These are phyloP conservation scores for Cheilosia vulpina DNA, from an alignment of 2,888 invertebrate genomes.

Conservation along the genomic window DNA sequence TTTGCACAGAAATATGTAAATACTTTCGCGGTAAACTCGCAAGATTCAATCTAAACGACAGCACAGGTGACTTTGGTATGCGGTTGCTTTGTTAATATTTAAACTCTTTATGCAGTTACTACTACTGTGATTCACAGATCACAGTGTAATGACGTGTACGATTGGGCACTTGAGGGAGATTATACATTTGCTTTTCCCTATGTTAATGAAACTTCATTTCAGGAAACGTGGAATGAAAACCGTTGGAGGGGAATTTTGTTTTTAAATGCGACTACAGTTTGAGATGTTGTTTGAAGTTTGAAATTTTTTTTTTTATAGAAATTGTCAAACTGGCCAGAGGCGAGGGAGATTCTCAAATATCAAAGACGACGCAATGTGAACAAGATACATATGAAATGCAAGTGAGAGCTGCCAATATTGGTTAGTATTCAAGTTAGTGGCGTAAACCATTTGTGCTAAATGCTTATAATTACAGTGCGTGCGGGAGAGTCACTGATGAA, in stretches of 20 bases:
- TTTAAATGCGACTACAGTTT: constrained; percentile 47
- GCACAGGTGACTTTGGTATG: constrained; percentile 11
- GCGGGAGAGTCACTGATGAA: constrained; percentile 99
- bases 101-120: neutral
- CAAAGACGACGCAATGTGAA: constrained; percentile 95
- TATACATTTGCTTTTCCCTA: neutral
- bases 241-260: constrained; percentile 49
- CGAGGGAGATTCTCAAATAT: constrained; percentile 95
- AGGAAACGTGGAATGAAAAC: constrained; percentile 59
- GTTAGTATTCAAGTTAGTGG: constrained; percentile 78
- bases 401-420: constrained; percentile 97
- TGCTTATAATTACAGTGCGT: constrained; percentile 87
- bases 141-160: constrained; percentile 33
- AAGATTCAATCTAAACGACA: neutral
- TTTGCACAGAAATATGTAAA: neutral
- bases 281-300: constrained; percentile 13
- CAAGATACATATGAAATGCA: constrained; percentile 99
- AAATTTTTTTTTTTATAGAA: constrained; percentile 85
- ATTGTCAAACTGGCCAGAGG: constrained; percentile 94
- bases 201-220: constrained; percentile 37
- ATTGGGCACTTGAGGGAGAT: neutral
- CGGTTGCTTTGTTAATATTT: constrained; percentile 2
- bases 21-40: neutral
- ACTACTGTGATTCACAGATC: constrained; percentile 3
- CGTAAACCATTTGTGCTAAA: neutral